Evolutionary conservation across 2,797 vertebrate genomes (phyloP).

Genomic region (Gephyroberyx darwinii): DNA sequence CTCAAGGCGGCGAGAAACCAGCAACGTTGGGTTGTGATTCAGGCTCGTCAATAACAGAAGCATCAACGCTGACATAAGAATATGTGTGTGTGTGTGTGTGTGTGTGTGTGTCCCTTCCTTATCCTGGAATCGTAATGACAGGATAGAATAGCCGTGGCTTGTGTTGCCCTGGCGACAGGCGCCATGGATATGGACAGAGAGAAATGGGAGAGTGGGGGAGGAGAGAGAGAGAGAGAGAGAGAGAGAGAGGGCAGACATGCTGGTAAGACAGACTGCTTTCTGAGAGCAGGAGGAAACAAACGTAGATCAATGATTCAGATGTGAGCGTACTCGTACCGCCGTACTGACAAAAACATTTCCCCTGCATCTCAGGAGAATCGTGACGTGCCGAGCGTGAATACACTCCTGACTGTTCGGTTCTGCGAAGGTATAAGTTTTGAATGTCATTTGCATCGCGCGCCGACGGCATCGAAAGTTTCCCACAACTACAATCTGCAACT

Average conservation of each 20-base stretch:
- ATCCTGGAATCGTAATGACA: constrained; percentile 80
- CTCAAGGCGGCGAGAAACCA: not conserved
- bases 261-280: not conserved
- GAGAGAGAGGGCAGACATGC: not conserved
- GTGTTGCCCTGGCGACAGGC: constrained; percentile 80
- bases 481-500: too few relatives aligned
- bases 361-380: not conserved
- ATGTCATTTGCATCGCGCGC: constrained; percentile 70
- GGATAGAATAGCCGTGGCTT: constrained; percentile 80
- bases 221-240: constrained; percentile 33
- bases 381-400: not conserved
- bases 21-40: constrained; percentile 31
- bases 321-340: too few relatives aligned
- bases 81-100: constrained; percentile 6
- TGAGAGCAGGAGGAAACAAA: constrained; percentile 1
- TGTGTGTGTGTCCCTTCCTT: constrained; percentile 45
- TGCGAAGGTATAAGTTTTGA: constrained; percentile 57
- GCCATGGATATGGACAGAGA: constrained; percentile 79
- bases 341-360: not conserved
- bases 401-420: not conserved
- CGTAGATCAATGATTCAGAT: not conserved
- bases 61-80: constrained; percentile 30
- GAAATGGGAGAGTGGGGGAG: constrained; percentile 68
- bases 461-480: constrained; percentile 21
- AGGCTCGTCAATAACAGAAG: constrained; percentile 18